phyloP scores from a whole-genome alignment of 2,797 vertebrate genomes.

The Monodelphis domestica region DNA sequence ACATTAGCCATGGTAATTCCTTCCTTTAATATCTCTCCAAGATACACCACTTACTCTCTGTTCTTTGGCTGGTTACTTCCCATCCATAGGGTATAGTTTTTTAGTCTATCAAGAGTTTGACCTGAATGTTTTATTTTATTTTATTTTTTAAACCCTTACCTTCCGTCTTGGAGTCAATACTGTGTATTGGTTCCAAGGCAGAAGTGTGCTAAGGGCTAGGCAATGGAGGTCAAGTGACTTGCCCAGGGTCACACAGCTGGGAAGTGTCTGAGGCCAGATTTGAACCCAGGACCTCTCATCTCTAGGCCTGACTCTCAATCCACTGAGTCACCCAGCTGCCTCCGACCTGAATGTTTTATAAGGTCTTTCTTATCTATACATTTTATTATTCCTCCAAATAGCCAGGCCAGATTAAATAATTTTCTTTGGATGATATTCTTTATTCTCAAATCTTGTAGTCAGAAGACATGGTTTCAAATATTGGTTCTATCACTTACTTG shows the following conservation, averaged over 20 bases:
- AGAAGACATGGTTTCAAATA: background rate
- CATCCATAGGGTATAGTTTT: background rate
- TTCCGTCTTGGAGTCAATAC: too few species aligned
- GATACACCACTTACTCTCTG: background rate
- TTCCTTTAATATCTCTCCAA: background rate
- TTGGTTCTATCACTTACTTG: background rate
- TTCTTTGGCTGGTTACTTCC: background rate
- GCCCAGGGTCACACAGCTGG: too few species aligned
- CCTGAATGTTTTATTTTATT: background rate
- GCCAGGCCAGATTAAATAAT: background rate
- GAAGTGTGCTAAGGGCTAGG: too few species aligned
- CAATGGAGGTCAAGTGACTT: too few species aligned
- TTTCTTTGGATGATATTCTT: background rate
- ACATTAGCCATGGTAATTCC: too few species aligned
- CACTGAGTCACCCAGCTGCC: too few species aligned
- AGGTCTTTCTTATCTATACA: background rate
- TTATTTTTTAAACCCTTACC: too few species aligned
- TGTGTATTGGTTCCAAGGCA: too few species aligned
- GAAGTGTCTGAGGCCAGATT: too few species aligned
- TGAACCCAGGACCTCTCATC: too few species aligned
- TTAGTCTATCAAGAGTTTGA: background rate
- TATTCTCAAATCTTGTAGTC: background rate
- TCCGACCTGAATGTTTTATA: background rate
- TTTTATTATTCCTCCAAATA: background rate
- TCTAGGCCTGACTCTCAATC: too few species aligned